Conservation (phyloP, 1,140 invertebrate species). For the Anastatus disparis region DNA sequence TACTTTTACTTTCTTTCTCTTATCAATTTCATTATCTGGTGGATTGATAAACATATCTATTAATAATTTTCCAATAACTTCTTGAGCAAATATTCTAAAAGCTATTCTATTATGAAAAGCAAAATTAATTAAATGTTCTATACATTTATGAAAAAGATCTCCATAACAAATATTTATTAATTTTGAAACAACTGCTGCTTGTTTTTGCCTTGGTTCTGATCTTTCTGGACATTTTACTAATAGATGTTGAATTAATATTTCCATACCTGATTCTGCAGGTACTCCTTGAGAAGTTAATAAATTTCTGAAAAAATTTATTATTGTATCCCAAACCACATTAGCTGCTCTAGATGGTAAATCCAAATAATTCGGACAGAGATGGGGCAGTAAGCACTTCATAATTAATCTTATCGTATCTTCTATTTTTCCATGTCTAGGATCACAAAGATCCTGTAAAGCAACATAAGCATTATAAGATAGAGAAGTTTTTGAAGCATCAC, state of each 20-base stretch:
- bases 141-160: slow-evolving; percentile 54
- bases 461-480: slow-evolving; percentile 65
- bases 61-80: slow-evolving; percentile 69
- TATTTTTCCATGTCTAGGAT: slow-evolving; percentile 65
- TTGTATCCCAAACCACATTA: slow-evolving; percentile 64
- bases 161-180: slow-evolving; percentile 63
- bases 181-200: slow-evolving; percentile 65
- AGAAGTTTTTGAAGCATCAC: slow-evolving; percentile 51
- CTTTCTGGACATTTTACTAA: slow-evolving; percentile 71
- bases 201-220: slow-evolving; percentile 69
- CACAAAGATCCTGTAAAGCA: slow-evolving; percentile 64
- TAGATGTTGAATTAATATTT: slow-evolving; percentile 70
- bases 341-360: slow-evolving; percentile 61
- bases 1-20: slow-evolving; percentile 54
- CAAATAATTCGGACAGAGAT: slow-evolving; percentile 60
- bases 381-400: slow-evolving; percentile 66
- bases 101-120: slow-evolving; percentile 66
- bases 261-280: slow-evolving; percentile 56
- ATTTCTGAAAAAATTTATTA: slow-evolving; percentile 67
- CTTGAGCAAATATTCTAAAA: slow-evolving; percentile 69
- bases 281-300: slow-evolving; percentile 61
- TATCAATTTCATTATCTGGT: slow-evolving; percentile 20
- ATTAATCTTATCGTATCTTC: slow-evolving; percentile 63
- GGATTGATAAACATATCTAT: slow-evolving; percentile 43
- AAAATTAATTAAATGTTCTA: slow-evolving; percentile 68